Percentiles rank a stretch among this genome's conserved stretches.
Evolutionary conservation across 2,888 invertebrate species (phyloP).

Genomic region (Tenthredo notha): DNA sequence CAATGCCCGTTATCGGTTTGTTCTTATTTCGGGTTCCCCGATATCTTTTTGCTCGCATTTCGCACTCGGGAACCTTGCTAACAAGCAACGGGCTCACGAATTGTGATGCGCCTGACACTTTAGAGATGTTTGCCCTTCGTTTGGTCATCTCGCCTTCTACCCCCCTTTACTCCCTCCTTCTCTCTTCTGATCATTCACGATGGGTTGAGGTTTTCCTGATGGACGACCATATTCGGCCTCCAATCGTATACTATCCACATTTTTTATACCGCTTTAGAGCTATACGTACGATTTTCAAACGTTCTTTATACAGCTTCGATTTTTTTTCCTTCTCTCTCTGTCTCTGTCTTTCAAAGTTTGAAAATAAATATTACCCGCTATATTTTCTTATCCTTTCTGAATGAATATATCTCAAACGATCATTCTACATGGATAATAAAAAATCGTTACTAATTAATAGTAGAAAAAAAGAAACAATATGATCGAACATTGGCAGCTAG

Average conservation of each 20-base stretch:
- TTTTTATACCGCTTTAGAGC: conserved; percentile 30
- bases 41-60: conserved; percentile 43
- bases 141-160: conserved; percentile 44
- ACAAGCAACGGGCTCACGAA: conserved; percentile 76
- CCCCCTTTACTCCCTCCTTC: neutral
- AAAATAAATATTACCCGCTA: neutral
- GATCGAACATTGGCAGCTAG: neutral
- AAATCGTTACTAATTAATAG: neutral
- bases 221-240: conserved; percentile 51
- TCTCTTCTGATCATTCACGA: neutral
- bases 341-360: neutral
- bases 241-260: conserved; percentile 27
- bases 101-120: conserved; percentile 78
- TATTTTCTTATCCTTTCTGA: neutral
- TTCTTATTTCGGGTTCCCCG: conserved; percentile 44
- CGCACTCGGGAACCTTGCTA: conserved; percentile 63
- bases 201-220: conserved; percentile 51
- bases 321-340: neutral
- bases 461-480: neutral
- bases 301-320: conserved; percentile 46
- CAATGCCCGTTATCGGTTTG: conserved; percentile 18
- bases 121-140: conserved; percentile 74
- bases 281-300: conserved; percentile 19
- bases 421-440: neutral
- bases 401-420: neutral